Evolutionary conservation across 2,113 vertebrate species (phyloP).

Genomic region (Nyctereutes procyonoides): DNA sequence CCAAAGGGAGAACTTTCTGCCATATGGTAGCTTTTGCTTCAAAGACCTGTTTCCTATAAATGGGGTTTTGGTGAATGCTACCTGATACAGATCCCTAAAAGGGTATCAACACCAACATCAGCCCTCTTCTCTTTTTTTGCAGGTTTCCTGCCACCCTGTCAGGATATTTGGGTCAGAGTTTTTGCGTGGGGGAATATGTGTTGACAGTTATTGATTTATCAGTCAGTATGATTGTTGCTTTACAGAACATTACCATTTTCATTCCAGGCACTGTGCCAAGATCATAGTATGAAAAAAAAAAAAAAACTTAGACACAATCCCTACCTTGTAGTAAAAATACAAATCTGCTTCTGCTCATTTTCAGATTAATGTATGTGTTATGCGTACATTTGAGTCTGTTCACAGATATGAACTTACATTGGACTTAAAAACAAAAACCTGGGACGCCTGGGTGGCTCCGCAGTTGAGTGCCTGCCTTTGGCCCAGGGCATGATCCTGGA

Average conservation of each 20-base stretch:
- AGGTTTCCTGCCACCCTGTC: not conserved
- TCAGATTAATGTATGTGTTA: not conserved
- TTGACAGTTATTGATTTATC: constrained; percentile 41
- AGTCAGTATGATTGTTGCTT: not conserved
- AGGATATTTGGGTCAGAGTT: not conserved
- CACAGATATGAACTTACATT: not conserved
- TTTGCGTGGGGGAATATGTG: not conserved
- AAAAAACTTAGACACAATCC: not conserved
- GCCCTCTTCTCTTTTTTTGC: not conserved
- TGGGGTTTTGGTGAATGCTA: not conserved
- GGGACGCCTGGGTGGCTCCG: too few species aligned
- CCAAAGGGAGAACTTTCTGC: not conserved
- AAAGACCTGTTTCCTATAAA: not conserved
- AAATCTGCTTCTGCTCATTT: not conserved
- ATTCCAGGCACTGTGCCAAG: not conserved
- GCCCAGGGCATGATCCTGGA: too few species aligned
- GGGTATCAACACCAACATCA: not conserved
- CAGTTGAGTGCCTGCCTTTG: too few species aligned
- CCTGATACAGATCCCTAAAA: not conserved
- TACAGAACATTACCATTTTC: not conserved
- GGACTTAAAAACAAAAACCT: not conserved
- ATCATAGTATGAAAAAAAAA: not conserved
- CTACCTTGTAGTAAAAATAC: not conserved
- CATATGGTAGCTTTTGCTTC: not conserved
- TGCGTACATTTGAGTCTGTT: not conserved